phyloP scores from a whole-genome alignment of 2,888 invertebrate genomes.

The Caenorhabditis sp. region DNA sequence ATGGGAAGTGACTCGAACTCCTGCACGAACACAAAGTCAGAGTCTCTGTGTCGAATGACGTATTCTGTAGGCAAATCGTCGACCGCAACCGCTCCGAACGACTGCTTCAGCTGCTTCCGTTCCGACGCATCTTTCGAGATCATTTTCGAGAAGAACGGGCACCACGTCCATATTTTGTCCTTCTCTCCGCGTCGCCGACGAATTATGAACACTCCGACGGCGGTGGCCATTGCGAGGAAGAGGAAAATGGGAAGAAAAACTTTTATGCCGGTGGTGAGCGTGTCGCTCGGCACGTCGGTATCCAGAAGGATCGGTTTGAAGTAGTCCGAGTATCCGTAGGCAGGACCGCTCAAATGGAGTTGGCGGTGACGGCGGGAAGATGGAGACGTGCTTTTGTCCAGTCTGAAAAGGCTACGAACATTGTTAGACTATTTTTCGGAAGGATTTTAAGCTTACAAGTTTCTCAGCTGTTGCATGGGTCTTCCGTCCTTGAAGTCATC shows the following conservation, averaged over 20 bases:
- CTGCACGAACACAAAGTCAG: constrained; percentile 77
- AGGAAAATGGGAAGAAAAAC: constrained; percentile 54
- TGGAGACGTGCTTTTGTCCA: constrained; percentile 26
- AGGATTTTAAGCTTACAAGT: constrained; percentile 21
- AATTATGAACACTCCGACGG: constrained; percentile 47
- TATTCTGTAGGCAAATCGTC: constrained; percentile 76
- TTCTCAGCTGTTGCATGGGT: not conserved
- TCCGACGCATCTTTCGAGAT: constrained; percentile 55
- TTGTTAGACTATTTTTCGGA: not conserved
- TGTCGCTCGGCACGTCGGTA: constrained; percentile 27
- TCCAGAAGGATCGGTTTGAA: constrained; percentile 76
- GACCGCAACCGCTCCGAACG: constrained; percentile 68
- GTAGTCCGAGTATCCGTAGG: constrained; percentile 76
- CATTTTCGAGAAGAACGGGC: constrained; percentile 60
- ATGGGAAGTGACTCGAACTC: constrained; percentile 78
- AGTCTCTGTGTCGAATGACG: constrained; percentile 75
- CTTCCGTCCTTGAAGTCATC: constrained; percentile 43
- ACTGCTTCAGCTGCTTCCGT: constrained; percentile 51
- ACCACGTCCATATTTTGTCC: constrained; percentile 34
- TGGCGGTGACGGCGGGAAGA: constrained; percentile 53
- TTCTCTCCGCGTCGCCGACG: constrained; percentile 42
- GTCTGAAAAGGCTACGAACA: constrained; percentile 3
- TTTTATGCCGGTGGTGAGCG: constrained; percentile 36
- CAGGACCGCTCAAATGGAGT: constrained; percentile 67
- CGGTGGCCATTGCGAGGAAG: constrained; percentile 46